A percentile compares a stretch with the other conserved stretches of the same genome.
These are phyloP conservation scores for Vultur gryphus DNA, from an alignment of 2,797 vertebrate species.

Conservation along the genomic window DNA sequence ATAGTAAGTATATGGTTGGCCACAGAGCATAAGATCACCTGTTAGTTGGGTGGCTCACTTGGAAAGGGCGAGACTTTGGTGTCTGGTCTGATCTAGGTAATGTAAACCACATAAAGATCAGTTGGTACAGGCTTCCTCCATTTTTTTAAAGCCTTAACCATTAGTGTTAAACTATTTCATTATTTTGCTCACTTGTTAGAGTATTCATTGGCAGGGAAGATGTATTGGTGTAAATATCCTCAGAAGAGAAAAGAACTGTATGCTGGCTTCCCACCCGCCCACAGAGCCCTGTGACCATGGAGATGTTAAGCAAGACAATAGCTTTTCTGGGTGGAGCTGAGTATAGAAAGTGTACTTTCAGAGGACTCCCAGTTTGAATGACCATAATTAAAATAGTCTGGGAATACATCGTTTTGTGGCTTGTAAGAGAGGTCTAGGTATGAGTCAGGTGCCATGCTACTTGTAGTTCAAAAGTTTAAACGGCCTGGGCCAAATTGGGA, in stretches of 20 bases:
- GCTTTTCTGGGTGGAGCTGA: neutral
- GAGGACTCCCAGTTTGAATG: neutral
- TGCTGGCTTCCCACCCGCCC: neutral
- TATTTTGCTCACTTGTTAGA: neutral
- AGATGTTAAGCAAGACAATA: neutral
- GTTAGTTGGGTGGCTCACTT: neutral
- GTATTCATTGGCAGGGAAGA: neutral
- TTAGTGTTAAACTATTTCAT: neutral
- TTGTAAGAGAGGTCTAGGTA: neutral
- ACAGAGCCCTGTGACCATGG: fast-evolving
- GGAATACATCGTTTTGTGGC: neutral
- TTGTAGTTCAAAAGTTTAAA: neutral
- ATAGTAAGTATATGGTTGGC: neutral
- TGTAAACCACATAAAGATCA: neutral
- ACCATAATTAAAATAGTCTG: neutral
- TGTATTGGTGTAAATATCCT: neutral
- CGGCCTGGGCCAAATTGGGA: neutral
- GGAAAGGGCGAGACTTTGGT: neutral
- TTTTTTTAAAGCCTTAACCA: neutral
- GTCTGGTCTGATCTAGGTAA: neutral
- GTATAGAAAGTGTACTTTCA: neutral
- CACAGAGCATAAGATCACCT: neutral
- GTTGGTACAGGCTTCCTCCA: neutral
- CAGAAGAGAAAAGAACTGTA: neutral
- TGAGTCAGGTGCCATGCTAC: neutral